Evolutionary conservation across 1,140 invertebrate species (phyloP).

Genomic region (Tachypleus tridentatus): DNA sequence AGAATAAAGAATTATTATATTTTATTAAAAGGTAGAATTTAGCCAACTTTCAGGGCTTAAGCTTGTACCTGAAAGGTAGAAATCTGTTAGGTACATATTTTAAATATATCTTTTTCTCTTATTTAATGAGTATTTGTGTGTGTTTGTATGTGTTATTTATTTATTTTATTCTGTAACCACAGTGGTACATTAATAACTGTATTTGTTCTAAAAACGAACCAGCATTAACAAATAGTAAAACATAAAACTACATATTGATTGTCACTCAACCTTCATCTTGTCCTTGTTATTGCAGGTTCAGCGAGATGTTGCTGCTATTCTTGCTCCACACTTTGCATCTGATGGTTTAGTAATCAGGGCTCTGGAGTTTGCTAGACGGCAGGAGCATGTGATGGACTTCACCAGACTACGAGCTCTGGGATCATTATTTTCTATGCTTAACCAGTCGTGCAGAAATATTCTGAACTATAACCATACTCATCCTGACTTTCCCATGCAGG

Average conservation of each 20-base stretch:
- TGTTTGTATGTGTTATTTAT: no score
- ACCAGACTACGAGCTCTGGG: conserved; percentile 84
- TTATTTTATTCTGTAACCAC: no score
- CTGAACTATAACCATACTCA: conserved; percentile 86
- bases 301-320: conserved; percentile 68
- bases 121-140: no score
- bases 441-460: conserved; percentile 71
- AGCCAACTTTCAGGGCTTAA: no score
- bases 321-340: conserved; percentile 72
- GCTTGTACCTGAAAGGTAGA: no score
- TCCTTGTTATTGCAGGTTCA: conserved; percentile 51
- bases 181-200: neutral
- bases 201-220: neutral
- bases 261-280: neutral
- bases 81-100: no score
- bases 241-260: no score
- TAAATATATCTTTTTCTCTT: no score
- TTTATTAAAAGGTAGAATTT: no score
- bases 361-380: conserved; percentile 73
- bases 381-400: conserved; percentile 99
- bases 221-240: no score
- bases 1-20: no score
- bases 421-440: conserved; percentile 95
- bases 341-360: conserved; percentile 88
- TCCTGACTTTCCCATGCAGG: conserved; percentile 79